phyloP scores from a whole-genome alignment of 2,113 vertebrate species.

The Otolemur garnettii region DNA sequence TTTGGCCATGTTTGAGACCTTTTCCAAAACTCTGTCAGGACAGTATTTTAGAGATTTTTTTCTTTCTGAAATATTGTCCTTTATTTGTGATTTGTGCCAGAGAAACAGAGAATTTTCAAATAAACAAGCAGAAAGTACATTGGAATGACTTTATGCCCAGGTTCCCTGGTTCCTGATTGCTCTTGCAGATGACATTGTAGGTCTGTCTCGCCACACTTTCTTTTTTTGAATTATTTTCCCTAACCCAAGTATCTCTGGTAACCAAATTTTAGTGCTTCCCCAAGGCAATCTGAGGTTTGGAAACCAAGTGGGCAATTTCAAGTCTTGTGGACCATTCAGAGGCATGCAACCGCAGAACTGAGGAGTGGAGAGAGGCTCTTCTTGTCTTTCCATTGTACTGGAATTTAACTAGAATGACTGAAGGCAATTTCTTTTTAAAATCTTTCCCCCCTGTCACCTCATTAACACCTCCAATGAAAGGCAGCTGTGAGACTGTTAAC shows the following conservation, averaged over 20 bases:
- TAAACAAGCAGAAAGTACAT: slow-evolving; percentile 51
- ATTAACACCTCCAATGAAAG: slow-evolving; percentile 85
- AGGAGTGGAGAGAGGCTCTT: not conserved
- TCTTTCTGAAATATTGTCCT: slow-evolving; percentile 48
- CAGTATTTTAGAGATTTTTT: not conserved
- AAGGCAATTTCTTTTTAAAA: slow-evolving; percentile 81
- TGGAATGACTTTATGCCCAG: slow-evolving; percentile 7
- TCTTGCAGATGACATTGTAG: slow-evolving; percentile 66
- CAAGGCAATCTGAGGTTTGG: slow-evolving; percentile 61
- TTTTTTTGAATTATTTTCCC: slow-evolving; percentile 66
- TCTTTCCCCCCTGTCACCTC: slow-evolving; percentile 82
- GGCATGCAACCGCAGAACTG: slow-evolving; percentile 42
- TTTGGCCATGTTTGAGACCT: not conserved
- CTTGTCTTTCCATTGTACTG: slow-evolving; percentile 70
- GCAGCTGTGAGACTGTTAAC: slow-evolving; percentile 85
- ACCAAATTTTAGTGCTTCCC: slow-evolving; percentile 73
- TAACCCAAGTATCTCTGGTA: slow-evolving; percentile 65
- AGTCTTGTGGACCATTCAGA: slow-evolving; percentile 24
- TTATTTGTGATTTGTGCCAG: slow-evolving; percentile 61
- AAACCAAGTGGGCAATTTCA: slow-evolving; percentile 63
- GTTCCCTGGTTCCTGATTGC: slow-evolving; percentile 62
- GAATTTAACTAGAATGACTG: slow-evolving; percentile 78
- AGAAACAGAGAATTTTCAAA: slow-evolving; percentile 61
- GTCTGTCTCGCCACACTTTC: slow-evolving; percentile 45
- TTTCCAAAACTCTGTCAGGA: not conserved